Conservation (phyloP, 2,888 invertebrate species). For the Patella depressa region DNA sequence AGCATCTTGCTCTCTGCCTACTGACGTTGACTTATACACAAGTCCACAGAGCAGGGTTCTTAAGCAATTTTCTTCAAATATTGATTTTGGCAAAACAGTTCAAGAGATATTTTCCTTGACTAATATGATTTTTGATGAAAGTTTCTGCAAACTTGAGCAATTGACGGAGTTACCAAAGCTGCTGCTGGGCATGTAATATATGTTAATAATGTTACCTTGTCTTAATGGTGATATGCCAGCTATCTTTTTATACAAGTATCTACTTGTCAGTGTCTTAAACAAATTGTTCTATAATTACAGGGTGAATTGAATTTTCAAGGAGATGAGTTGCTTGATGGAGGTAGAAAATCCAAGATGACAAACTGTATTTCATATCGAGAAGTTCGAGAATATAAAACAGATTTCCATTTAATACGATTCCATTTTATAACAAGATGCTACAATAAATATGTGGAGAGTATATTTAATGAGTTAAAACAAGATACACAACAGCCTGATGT, state of each 20-base stretch:
- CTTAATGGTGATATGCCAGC: too few species aligned
- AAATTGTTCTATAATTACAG: constrained; percentile 41
- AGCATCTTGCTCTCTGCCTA: too few species aligned
- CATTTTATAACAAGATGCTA: constrained; percentile 72
- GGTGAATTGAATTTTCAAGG: constrained; percentile 67
- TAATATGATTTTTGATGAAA: constrained; percentile 11
- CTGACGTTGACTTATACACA: too few species aligned
- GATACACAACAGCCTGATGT: constrained; percentile 70
- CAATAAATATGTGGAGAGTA: constrained; percentile 67
- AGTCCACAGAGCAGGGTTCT: too few species aligned
- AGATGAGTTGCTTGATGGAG: constrained; percentile 69
- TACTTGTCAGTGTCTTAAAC: too few species aligned
- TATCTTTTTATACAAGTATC: too few species aligned
- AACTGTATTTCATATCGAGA: constrained; percentile 71
- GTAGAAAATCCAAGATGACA: constrained; percentile 55
- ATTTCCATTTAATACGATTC: constrained; percentile 63
- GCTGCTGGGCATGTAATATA: neutral
- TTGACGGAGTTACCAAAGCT: neutral
- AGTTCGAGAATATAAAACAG: constrained; percentile 66
- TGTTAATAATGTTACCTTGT: too few species aligned
- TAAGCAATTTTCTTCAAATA: too few species aligned
- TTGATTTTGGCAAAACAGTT: too few species aligned
- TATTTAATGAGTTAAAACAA: constrained; percentile 63
- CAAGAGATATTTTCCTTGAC: neutral
- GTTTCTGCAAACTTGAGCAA: neutral